Base-by-base conservation (phyloP, 1,140 invertebrate species). In the Oppia nitens region DNA sequence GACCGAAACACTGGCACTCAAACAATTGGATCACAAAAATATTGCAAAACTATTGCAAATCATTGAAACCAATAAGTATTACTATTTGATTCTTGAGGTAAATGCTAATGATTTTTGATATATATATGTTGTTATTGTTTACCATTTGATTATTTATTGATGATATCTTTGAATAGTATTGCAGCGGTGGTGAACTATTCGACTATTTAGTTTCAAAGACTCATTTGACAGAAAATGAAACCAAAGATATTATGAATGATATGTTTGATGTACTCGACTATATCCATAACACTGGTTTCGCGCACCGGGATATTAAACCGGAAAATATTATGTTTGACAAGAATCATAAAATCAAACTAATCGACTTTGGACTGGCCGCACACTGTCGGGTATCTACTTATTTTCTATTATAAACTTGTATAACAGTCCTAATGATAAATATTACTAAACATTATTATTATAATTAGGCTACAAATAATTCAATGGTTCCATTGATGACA, bases 1-100 rank as follows among this genome's bases (percentile, higher is more conserved):
- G 66, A 71, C 82, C 49, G 87, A 92, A 71, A 79, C 91, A 26
- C 78, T 81, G 65, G 86, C 87, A 2, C 75, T 92, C 68, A 85
- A 87, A 67, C 76, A 76, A 29, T 70, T 92, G 1, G 75, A 77
- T 47, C 88, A 92, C 75, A 79, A 83, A 67, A 80, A 91, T 66
- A 84, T 91, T 57, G 88, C 85, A 67, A 81, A 83, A 72, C 69
- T 91, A 2, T 87, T 83, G 72, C 83, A 91, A 76, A 81, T 85
- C 3, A 78, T 86, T 61, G 84, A 89, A 70, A 86, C 83, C 2
- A 76, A 79, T 0, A 75, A 75, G 4, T 78, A 80, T 65, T 81
- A 81, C 65, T 83, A 80, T 65, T 74, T 85, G 68, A 74, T 87
- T 32, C 74, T 87, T 64, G 85, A 88, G 72, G 77, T 79, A 65